phyloP scores from a whole-genome alignment of 2,797 vertebrate species.

The Labroides dimidiatus region DNA sequence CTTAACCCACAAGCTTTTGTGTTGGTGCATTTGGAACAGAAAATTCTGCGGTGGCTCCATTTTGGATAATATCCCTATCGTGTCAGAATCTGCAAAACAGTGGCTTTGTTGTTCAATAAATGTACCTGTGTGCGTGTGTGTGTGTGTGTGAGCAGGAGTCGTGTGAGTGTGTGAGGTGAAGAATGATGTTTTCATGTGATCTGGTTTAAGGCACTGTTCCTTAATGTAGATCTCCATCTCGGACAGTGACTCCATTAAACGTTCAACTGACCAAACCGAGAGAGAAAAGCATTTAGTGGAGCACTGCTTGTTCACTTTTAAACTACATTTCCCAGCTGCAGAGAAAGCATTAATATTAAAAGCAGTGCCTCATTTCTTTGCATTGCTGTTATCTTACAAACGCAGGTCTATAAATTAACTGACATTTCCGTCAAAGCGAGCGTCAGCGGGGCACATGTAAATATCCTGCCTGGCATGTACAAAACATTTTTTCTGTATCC shows the following conservation, averaged over 20 bases:
- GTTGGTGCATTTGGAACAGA: slow-evolving; percentile 68
- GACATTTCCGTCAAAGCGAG: slow-evolving; percentile 56
- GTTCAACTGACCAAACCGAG: slow-evolving; percentile 56
- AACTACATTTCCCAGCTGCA: slow-evolving; percentile 51
- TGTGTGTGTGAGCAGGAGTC: slow-evolving; percentile 15
- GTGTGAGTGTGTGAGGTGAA: slow-evolving; percentile 56
- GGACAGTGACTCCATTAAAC: slow-evolving; percentile 66
- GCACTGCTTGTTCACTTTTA: slow-evolving; percentile 52
- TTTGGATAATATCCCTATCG: slow-evolving; percentile 73
- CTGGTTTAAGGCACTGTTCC: slow-evolving; percentile 52
- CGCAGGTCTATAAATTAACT: slow-evolving; percentile 74
- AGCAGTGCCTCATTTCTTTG: slow-evolving; percentile 58
- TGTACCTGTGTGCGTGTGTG: slow-evolving; percentile 43
- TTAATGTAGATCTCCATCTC: slow-evolving; percentile 66
- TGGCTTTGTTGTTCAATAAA: slow-evolving; percentile 72
- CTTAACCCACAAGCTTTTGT: slow-evolving; percentile 78
- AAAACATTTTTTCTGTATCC: slow-evolving; percentile 74
- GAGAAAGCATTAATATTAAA: slow-evolving; percentile 71
- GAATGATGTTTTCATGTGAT: slow-evolving; percentile 62
- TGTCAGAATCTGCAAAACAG: slow-evolving; percentile 69
- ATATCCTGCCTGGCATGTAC: slow-evolving; percentile 60
- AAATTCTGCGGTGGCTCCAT: slow-evolving; percentile 65
- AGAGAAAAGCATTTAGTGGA: slow-evolving; percentile 46
- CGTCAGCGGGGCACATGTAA: slow-evolving; percentile 53
- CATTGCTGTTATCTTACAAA: slow-evolving; percentile 75